phyloP scores from a whole-genome alignment of 2,888 invertebrate species.

The Eupsilia transversa region DNA sequence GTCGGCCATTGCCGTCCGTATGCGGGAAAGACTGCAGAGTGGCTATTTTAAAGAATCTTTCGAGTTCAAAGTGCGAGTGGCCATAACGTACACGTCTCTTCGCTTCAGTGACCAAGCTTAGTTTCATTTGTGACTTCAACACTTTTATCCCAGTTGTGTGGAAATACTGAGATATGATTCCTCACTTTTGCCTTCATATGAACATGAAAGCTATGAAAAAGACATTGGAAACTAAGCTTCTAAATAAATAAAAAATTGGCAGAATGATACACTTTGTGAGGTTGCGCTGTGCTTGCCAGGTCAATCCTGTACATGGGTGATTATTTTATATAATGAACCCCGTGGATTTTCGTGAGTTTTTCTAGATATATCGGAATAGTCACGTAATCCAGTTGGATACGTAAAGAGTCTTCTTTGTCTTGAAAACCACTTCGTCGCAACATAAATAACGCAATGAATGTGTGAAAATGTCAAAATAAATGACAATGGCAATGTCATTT shows the following conservation, averaged over 20 bases:
- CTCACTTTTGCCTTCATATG: not conserved
- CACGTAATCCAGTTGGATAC: too few species aligned
- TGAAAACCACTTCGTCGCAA: too few species aligned
- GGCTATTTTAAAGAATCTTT: constrained; percentile 53
- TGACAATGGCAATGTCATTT: too few species aligned
- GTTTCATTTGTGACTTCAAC: constrained; percentile 30
- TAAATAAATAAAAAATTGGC: not conserved
- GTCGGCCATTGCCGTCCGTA: constrained; percentile 25
- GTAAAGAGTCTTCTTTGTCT: too few species aligned
- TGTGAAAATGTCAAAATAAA: too few species aligned
- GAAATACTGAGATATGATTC: not conserved
- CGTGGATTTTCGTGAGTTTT: too few species aligned
- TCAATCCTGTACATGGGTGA: not conserved
- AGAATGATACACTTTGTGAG: too few species aligned
- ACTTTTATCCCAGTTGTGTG: not conserved
- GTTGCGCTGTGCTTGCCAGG: not conserved
- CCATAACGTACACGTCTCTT: constrained; percentile 45
- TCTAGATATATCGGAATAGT: too few species aligned
- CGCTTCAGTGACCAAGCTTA: constrained; percentile 44
- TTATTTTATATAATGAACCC: not conserved
- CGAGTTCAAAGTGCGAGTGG: constrained; percentile 49
- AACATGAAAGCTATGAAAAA: not conserved
- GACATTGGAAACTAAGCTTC: not conserved
- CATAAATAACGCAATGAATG: too few species aligned
- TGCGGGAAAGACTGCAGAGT: constrained; percentile 16